Conservation (phyloP, 2,797 vertebrate species). For the Parotocinclus haroldoi region DNA sequence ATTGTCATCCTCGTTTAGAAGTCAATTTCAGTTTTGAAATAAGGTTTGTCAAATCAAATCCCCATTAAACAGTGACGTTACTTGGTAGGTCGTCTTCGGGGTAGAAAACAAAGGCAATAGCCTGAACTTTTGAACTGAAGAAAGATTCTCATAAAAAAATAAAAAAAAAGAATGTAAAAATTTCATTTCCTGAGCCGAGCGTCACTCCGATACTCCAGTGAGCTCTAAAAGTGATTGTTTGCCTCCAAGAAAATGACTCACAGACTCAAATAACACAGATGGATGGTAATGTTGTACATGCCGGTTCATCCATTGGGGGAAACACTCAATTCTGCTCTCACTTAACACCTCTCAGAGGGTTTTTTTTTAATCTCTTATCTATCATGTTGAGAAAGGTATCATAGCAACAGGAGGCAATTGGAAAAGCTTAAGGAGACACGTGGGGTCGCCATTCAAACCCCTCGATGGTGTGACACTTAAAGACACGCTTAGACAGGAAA, state of each 20-base stretch:
- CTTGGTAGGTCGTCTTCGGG: too few species aligned
- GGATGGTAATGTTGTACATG: background rate
- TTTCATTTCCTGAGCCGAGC: background rate
- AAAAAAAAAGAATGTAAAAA: too few species aligned
- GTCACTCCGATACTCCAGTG: background rate
- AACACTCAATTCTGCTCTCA: background rate
- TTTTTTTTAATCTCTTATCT: conserved; percentile 20
- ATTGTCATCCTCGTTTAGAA: too few species aligned
- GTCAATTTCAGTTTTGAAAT: too few species aligned
- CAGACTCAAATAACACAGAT: background rate
- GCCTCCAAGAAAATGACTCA: too few species aligned
- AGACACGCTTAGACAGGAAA: background rate
- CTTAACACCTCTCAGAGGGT: conserved; percentile 11
- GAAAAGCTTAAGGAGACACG: conserved; percentile 22
- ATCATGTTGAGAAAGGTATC: conserved; percentile 22
- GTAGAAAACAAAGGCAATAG: too few species aligned
- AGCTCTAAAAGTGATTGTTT: background rate
- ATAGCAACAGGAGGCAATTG: conserved; percentile 38
- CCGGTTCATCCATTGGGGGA: background rate
- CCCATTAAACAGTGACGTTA: too few species aligned
- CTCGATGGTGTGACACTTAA: background rate
- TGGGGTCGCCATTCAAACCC: conserved; percentile 13
- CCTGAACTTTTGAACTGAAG: too few species aligned
- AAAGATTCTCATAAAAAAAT: too few species aligned
- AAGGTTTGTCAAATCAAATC: too few species aligned